A percentile compares a stretch with the other conserved stretches of the same genome.
phyloP scores from a whole-genome alignment of 2,113 vertebrate species.

The Corvus hawaiiensis region DNA sequence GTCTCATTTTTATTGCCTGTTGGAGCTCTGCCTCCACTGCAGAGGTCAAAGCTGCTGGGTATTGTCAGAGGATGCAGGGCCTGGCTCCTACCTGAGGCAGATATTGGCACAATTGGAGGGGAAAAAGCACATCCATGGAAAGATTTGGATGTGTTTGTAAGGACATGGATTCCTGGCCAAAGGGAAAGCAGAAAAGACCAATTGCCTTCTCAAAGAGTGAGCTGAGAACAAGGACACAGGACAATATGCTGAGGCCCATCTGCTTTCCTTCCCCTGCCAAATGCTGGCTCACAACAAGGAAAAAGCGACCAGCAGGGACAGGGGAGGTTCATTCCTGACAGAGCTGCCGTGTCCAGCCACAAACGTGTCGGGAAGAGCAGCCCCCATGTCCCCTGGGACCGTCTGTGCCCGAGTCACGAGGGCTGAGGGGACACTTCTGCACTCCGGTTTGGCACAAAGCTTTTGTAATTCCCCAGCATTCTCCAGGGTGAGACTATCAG shows the following conservation, averaged over 20 bases:
- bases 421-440: not conserved
- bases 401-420: not conserved
- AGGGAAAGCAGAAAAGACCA: not conserved
- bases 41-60: conserved; percentile 8
- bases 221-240: not conserved
- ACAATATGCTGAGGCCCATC: not conserved
- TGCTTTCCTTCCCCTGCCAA: not conserved
- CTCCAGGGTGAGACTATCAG: not conserved
- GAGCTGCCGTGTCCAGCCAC: not conserved
- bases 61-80: conserved; percentile 18
- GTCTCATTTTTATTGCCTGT: conserved; percentile 51
- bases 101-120: not conserved
- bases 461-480: not conserved
- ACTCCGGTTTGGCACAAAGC: not conserved
- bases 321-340: not conserved
- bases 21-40: not conserved
- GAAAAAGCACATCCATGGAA: not conserved
- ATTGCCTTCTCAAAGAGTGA: not conserved
- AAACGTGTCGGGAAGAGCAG: not conserved
- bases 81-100: conserved; percentile 8
- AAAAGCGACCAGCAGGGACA: not conserved
- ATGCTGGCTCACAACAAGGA: not conserved
- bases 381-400: not conserved
- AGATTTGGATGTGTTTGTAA: not conserved
- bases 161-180: not conserved